Evolutionary conservation across 2,888 invertebrate genomes (phyloP).

Genomic region (Scrobipalpa atriplicella): DNA sequence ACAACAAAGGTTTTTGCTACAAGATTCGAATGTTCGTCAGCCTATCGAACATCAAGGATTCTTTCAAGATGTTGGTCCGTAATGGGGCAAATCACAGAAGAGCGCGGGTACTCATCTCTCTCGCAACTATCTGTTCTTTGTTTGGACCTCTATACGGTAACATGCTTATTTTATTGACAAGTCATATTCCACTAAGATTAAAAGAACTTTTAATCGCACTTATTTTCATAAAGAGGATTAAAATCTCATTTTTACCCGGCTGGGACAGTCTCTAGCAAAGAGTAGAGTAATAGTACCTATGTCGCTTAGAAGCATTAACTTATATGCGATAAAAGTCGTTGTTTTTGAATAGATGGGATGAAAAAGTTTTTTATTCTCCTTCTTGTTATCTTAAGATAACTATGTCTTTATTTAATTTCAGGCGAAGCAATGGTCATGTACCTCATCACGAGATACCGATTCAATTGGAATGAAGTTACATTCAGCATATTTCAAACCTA

Average conservation of each 20-base stretch:
- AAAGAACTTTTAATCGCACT: too few species aligned
- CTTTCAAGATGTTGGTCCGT: constrained; percentile 71
- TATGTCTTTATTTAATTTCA: constrained; percentile 37
- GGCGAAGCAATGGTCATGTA: constrained; percentile 72
- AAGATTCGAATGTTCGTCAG: constrained; percentile 64
- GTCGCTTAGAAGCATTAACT: too few species aligned
- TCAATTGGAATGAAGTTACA: constrained; percentile 73
- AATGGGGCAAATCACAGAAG: constrained; percentile 68
- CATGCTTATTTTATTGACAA: constrained; percentile 34
- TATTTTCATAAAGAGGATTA: too few species aligned
- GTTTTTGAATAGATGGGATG: too few species aligned
- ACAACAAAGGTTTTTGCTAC: constrained; percentile 52
- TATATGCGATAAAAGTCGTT: too few species aligned
- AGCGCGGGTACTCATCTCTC: constrained; percentile 61
- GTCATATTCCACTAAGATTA: background rate
- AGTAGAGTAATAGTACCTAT: too few species aligned
- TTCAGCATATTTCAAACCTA: constrained; percentile 74
- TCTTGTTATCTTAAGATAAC: background rate
- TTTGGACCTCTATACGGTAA: constrained; percentile 81
- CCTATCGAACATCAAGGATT: constrained; percentile 65
- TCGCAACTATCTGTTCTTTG: constrained; percentile 69
- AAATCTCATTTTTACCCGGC: too few species aligned
- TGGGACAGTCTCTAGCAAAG: too few species aligned
- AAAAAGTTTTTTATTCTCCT: constrained; percentile 7
- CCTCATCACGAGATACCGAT: constrained; percentile 68